A percentile compares a stretch with the other conserved stretches of the same genome.
These are phyloP conservation scores for Tricholaema leucomelas DNA, from an alignment of 2,113 vertebrate genomes.

Conservation along the genomic window DNA sequence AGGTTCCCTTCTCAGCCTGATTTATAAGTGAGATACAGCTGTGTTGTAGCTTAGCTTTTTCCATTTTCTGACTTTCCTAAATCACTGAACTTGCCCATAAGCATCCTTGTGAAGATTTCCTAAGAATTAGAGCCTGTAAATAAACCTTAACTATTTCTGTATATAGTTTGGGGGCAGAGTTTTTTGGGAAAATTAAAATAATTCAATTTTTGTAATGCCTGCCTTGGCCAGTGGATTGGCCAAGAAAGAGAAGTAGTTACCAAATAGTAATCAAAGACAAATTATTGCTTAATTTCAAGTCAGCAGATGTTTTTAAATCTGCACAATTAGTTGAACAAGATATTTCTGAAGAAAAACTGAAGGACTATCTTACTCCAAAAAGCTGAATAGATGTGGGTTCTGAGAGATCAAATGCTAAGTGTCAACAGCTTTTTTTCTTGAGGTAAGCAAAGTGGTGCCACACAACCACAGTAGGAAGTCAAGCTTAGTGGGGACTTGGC, in stretches of 20 bases:
- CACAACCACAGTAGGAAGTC: background rate
- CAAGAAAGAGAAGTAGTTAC: background rate
- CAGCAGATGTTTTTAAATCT: background rate
- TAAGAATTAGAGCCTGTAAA: no score
- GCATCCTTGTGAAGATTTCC: no score
- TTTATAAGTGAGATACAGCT: no score
- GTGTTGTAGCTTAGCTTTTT: no score
- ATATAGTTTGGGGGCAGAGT: no score
- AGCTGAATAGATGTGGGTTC: background rate
- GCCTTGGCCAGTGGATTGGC: no score
- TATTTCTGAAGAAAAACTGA: background rate
- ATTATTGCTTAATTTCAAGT: background rate
- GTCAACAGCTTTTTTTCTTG: background rate
- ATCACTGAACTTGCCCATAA: no score
- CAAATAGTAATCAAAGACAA: background rate
- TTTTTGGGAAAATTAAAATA: no score
- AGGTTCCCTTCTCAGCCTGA: no score
- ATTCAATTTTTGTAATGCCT: no score
- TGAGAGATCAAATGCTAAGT: background rate
- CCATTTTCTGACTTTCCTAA: no score
- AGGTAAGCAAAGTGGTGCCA: rapidly evolving
- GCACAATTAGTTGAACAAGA: background rate
- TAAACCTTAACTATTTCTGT: no score
- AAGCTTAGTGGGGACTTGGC: background rate
- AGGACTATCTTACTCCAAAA: background rate